phyloP scores from a whole-genome alignment of 2,888 invertebrate species.

The Oxyscelio sp. region DNA sequence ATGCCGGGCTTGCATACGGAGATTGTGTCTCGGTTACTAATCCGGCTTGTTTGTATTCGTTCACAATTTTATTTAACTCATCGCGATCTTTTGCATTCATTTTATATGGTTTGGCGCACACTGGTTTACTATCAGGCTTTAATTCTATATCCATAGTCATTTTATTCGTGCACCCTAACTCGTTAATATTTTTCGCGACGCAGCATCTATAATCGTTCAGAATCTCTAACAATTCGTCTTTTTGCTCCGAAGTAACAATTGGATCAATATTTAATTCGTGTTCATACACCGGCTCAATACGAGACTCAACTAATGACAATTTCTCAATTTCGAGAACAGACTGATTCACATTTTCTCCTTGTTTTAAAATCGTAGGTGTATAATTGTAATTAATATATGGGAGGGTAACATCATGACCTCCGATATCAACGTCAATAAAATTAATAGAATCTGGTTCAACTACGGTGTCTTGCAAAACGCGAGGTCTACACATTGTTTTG shows the following conservation, averaged over 20 bases:
- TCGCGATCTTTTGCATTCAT: constrained; percentile 34
- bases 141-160: constrained; percentile 45
- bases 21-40: constrained; percentile 67
- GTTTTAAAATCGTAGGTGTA: neutral
- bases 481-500: neutral
- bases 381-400: constrained; percentile 6
- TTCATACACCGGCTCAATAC: neutral
- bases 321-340: neutral
- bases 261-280: constrained; percentile 15
- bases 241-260: neutral
- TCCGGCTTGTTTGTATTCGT: constrained; percentile 37
- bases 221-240: constrained; percentile 17
- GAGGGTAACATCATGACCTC: neutral
- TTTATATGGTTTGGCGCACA: constrained; percentile 31
- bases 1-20: constrained; percentile 51
- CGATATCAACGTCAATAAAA: neutral
- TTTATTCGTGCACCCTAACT: constrained; percentile 19
- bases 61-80: constrained; percentile 13
- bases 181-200: constrained; percentile 31
- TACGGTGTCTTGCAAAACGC: neutral
- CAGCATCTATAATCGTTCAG: constrained; percentile 48
- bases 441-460: constrained; percentile 5
- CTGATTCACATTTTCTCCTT: neutral
- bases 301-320: neutral
- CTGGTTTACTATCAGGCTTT: neutral